These are phyloP conservation scores for Hypotaenidia philippensis DNA, from an alignment of 2,797 vertebrate genomes.

Conservation along the genomic window DNA sequence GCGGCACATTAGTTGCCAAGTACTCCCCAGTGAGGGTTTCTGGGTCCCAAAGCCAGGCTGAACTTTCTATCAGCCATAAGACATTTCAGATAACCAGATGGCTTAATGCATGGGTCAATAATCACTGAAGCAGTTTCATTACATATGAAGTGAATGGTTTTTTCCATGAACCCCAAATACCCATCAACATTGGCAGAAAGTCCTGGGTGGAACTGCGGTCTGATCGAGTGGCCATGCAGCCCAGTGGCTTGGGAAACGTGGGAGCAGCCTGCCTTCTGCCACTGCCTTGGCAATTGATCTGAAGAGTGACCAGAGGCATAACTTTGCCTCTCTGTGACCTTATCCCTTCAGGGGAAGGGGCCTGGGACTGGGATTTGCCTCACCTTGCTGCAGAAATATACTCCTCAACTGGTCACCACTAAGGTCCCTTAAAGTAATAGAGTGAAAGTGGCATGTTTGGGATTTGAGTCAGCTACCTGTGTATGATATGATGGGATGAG, in stretches of 20 bases:
- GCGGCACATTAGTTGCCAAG: neutral
- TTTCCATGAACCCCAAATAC: neutral
- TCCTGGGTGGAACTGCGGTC: neutral
- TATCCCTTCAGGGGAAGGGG: neutral
- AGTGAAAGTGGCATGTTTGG: neutral
- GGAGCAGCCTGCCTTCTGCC: neutral
- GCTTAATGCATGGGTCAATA: neutral
- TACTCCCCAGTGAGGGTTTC: neutral
- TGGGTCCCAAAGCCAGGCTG: neutral
- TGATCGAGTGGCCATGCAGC: neutral
- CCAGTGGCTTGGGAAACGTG: fast-evolving
- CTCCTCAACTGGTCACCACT: neutral
- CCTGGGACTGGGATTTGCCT: neutral
- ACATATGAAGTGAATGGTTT: neutral
- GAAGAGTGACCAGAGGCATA: neutral
- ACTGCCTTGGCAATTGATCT: fast-evolving
- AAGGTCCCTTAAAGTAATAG: neutral
- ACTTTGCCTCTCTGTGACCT: neutral
- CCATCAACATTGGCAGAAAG: neutral
- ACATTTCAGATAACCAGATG: neutral
- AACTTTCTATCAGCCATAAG: neutral
- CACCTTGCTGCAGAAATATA: neutral
- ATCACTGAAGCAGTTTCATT: neutral
- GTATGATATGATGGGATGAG: neutral
- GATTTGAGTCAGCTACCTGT: neutral